Conservation (phyloP, 2,797 vertebrate species). For the Coreius guichenoti region DNA sequence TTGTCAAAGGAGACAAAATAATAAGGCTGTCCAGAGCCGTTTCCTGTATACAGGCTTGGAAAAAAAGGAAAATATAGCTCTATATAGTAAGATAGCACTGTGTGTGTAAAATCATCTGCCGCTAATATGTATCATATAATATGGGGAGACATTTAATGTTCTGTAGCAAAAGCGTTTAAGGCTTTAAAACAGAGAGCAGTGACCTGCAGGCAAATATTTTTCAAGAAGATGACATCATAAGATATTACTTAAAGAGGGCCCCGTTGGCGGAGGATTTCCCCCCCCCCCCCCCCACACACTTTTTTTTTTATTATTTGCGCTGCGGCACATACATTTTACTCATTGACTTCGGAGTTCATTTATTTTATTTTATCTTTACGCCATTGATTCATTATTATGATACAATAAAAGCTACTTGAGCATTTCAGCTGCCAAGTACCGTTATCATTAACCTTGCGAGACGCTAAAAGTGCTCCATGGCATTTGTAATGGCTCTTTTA, state of each 20-base stretch:
- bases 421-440: constrained; percentile 83
- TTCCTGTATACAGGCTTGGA: not conserved
- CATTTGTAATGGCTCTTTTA: constrained; percentile 80
- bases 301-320: constrained; percentile 66
- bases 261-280: constrained; percentile 60
- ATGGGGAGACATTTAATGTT: constrained; percentile 82
- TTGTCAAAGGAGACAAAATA: constrained; percentile 29
- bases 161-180: constrained; percentile 79
- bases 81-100: constrained; percentile 26
- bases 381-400: constrained; percentile 87
- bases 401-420: constrained; percentile 89
- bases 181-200: constrained; percentile 76
- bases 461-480: constrained; percentile 71
- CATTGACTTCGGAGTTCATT: constrained; percentile 84
- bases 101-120: constrained; percentile 57
- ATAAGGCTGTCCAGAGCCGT: constrained; percentile 10
- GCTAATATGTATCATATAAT: constrained; percentile 75
- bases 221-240: constrained; percentile 81
- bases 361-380: constrained; percentile 86
- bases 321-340: constrained; percentile 78
- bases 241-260: constrained; percentile 72
- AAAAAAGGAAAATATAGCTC: not conserved
- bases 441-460: constrained; percentile 88
- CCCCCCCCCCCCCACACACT: too few species aligned
- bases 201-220: constrained; percentile 84